These are phyloP conservation scores for Heterochromis multidens DNA, from an alignment of 2,113 vertebrate species.

Conservation along the genomic window DNA sequence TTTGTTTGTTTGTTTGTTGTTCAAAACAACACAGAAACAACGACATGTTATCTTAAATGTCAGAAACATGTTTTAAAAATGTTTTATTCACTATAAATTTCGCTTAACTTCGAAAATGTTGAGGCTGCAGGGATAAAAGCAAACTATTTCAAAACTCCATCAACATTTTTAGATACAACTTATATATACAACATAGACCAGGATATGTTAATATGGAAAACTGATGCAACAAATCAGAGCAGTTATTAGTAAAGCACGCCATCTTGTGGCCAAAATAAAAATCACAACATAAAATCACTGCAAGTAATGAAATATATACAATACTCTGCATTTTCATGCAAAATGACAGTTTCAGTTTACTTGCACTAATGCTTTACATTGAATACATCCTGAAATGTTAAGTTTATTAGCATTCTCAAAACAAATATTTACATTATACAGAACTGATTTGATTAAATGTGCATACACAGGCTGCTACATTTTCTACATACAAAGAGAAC, in stretches of 20 bases:
- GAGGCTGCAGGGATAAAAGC: neutral
- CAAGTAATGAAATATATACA: neutral
- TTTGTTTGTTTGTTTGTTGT: neutral
- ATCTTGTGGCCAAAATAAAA: slow-evolving; percentile 38
- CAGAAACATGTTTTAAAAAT: neutral
- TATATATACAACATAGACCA: too few species aligned
- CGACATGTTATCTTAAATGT: accelerated
- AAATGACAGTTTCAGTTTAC: neutral
- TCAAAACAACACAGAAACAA: neutral
- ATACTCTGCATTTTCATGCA: neutral
- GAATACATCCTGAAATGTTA: neutral
- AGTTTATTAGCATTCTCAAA: neutral
- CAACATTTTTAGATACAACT: too few species aligned
- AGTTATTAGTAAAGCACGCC: slow-evolving; percentile 2
- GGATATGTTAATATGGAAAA: neutral
- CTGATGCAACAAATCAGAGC: neutral
- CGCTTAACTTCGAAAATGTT: neutral
- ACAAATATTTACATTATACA: too few species aligned
- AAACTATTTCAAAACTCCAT: neutral
- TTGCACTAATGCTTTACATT: neutral
- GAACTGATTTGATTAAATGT: too few species aligned
- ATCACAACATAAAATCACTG: neutral
- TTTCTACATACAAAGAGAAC: neutral
- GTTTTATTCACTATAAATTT: neutral
- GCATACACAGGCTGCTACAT: neutral